Conservation (phyloP, 2,797 vertebrate genomes). For the Vultur gryphus region DNA sequence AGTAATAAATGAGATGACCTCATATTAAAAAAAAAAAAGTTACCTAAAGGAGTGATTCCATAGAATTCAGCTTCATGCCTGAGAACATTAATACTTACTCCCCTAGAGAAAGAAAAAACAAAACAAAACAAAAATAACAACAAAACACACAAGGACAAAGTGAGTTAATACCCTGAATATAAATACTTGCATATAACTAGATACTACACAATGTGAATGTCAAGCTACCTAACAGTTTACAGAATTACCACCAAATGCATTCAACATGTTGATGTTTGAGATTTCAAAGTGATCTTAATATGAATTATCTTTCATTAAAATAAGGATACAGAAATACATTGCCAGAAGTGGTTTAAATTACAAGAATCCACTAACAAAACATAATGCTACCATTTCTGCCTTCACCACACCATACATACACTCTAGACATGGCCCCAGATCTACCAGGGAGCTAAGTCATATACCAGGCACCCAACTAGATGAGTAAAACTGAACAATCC, state of each 20-base stretch:
- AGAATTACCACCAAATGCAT: background rate
- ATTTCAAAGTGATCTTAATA: background rate
- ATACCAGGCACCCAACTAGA: background rate
- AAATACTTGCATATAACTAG: background rate
- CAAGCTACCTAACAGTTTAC: background rate
- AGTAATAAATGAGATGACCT: background rate
- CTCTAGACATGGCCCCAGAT: background rate
- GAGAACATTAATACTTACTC: slow-evolving; percentile 93
- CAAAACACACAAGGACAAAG: background rate
- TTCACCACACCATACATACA: accelerated
- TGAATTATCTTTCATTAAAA: background rate
- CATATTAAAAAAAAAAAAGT: background rate
- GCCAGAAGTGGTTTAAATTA: background rate
- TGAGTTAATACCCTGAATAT: background rate
- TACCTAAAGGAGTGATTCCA: slow-evolving; percentile 97
- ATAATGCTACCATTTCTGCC: background rate
- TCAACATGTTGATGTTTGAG: background rate
- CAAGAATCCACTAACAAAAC: background rate
- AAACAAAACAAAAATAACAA: background rate
- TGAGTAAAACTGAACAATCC: background rate
- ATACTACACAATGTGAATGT: background rate
- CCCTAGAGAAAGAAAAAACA: slow-evolving; percentile 75
- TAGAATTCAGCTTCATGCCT: slow-evolving; percentile 98
- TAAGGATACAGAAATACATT: background rate
- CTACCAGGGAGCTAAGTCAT: background rate